Evolutionary conservation across 2,797 vertebrate species (phyloP).

Genomic region (Pipistrellus pygmaeus): DNA sequence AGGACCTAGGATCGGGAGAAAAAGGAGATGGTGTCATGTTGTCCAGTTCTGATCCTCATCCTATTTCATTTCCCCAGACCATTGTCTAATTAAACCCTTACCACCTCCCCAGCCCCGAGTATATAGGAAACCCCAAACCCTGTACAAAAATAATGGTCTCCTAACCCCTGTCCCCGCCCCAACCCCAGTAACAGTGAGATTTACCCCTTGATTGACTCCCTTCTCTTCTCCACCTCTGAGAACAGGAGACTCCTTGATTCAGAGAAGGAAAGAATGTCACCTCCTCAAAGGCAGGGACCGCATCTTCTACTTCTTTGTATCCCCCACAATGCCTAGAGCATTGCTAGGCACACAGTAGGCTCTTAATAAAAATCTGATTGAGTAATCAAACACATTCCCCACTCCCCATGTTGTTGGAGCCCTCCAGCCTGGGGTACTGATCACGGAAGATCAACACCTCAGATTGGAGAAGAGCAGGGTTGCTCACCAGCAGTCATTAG

Average conservation of each 20-base stretch:
- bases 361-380: constrained; percentile 79
- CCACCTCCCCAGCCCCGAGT: constrained; percentile 45
- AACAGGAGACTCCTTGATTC: constrained; percentile 85
- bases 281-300: constrained; percentile 84
- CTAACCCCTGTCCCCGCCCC: constrained; percentile 73
- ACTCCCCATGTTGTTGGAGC: constrained; percentile 74
- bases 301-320: constrained; percentile 85
- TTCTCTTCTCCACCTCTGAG: constrained; percentile 85
- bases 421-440: constrained; percentile 81
- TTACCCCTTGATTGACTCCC: constrained; percentile 84
- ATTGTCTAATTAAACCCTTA: constrained; percentile 56
- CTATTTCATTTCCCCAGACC: constrained; percentile 54
- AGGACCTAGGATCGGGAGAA: constrained; percentile 88
- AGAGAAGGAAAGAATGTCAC: constrained; percentile 86
- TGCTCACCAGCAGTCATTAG: constrained; percentile 97
- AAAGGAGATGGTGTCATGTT: constrained; percentile 73
- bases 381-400: constrained; percentile 79
- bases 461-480: constrained; percentile 72
- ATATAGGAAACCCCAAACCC: constrained; percentile 68
- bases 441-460: constrained; percentile 78
- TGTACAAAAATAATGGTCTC: constrained; percentile 64
- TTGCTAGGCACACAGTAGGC: constrained; percentile 81
- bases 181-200: constrained; percentile 77
- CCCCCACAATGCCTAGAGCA: constrained; percentile 82
- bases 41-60: neutral